phyloP scores from a whole-genome alignment of 2,113 vertebrate genomes.

The Puntigrus tetrazona region DNA sequence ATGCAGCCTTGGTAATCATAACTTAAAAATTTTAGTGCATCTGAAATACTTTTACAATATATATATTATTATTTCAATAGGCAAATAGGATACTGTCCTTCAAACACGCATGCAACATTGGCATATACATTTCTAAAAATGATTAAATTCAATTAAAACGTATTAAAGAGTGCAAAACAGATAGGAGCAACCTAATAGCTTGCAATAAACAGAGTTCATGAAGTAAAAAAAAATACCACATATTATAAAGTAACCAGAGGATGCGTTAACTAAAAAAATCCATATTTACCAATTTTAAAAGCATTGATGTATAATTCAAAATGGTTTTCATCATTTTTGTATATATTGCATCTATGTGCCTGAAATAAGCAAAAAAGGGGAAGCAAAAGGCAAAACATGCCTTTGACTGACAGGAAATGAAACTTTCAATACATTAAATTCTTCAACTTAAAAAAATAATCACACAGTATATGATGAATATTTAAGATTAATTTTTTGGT shows the following conservation, averaged over 20 bases:
- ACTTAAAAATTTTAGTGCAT: too few species aligned
- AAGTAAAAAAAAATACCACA: not conserved
- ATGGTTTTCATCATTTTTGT: not conserved
- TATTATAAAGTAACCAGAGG: not conserved
- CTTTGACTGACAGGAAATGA: not conserved
- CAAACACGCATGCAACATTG: too few species aligned
- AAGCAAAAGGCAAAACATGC: not conserved
- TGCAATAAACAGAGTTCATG: not conserved
- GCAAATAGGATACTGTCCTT: too few species aligned
- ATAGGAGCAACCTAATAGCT: too few species aligned
- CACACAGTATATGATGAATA: too few species aligned
- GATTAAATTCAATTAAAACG: too few species aligned
- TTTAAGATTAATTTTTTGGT: too few species aligned
- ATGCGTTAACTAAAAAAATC: not conserved
- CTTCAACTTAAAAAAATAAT: too few species aligned
- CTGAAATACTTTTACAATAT: too few species aligned
- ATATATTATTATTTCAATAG: too few species aligned
- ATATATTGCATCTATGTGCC: not conserved
- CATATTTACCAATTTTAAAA: not conserved
- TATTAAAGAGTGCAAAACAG: too few species aligned
- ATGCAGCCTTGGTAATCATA: not conserved
- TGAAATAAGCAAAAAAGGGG: not conserved
- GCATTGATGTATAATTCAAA: not conserved
- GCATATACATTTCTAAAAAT: too few species aligned
- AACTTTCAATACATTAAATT: not conserved